A percentile compares a stretch with the other conserved stretches of the same genome.
Conservation (phyloP, 2,888 invertebrate genomes). For the Coecobrya sp. region DNA sequence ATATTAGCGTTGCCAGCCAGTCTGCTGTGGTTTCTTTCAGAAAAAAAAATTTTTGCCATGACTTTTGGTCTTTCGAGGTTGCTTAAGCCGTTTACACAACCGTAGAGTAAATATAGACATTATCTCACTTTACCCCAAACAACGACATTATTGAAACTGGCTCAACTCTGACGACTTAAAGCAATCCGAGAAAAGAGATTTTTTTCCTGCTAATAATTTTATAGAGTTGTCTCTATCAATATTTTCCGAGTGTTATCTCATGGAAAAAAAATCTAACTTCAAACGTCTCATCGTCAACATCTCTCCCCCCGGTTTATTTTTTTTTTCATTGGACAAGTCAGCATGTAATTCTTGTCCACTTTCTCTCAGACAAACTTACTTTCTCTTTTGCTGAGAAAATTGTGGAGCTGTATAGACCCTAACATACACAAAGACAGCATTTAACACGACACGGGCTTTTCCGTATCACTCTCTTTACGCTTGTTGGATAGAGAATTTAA, state of each 20-base stretch:
- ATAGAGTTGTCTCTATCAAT: slow-evolving; percentile 36
- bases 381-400: too few species aligned
- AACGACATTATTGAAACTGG: too few species aligned
- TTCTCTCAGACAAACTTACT: background rate
- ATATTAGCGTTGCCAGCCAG: background rate
- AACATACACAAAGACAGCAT: slow-evolving; percentile 36
- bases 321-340: background rate
- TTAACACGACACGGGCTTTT: slow-evolving; percentile 31
- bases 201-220: slow-evolving; percentile 10
- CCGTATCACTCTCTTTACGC: background rate
- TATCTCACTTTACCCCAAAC: too few species aligned
- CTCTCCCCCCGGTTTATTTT: too few species aligned
- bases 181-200: background rate
- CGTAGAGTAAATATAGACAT: too few species aligned
- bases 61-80: too few species aligned
- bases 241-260: slow-evolving; percentile 29
- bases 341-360: background rate
- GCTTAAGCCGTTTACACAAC: too few species aligned
- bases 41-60: too few species aligned
- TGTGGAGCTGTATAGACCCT: too few species aligned
- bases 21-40: too few species aligned
- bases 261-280: slow-evolving; percentile 1
- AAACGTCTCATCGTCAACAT: slow-evolving; percentile 43
- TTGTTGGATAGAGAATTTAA: slow-evolving; percentile 2
- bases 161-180: too few species aligned